These are phyloP conservation scores for Tineola bisselliella DNA, from an alignment of 2,888 invertebrate genomes.

Conservation along the genomic window DNA sequence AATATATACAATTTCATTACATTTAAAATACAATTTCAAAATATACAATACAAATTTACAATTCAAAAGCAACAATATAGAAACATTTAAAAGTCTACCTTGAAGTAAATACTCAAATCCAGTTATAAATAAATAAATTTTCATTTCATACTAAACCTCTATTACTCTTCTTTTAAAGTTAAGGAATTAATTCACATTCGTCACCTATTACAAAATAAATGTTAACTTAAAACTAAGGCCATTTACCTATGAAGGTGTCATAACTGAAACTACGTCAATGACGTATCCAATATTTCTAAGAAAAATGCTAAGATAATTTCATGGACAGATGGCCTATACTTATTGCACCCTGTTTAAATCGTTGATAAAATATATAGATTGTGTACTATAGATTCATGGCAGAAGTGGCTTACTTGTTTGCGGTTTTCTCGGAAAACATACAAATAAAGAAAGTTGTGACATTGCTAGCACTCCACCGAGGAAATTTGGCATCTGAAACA, in stretches of 20 bases:
- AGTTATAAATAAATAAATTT: too few species aligned
- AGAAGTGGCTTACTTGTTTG: neutral
- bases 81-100: too few species aligned
- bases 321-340: neutral
- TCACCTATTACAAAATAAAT: neutral
- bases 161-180: neutral
- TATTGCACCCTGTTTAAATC: neutral
- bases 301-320: too few species aligned
- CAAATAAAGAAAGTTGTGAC: constrained; percentile 80
- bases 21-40: too few species aligned
- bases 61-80: too few species aligned
- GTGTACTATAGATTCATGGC: neutral
- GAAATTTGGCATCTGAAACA: constrained; percentile 78
- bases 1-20: too few species aligned
- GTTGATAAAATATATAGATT: constrained; percentile 12
- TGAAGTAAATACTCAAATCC: too few species aligned
- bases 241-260: too few species aligned
- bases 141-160: too few species aligned
- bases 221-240: neutral
- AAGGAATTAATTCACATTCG: neutral
- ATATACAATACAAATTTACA: too few species aligned
- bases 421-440: constrained; percentile 70
- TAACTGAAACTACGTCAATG: too few species aligned
- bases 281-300: too few species aligned
- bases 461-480: constrained; percentile 78